Evolutionary conservation across 2,888 invertebrate species (phyloP).

Genomic region (Aproaerema taeniolella): DNA sequence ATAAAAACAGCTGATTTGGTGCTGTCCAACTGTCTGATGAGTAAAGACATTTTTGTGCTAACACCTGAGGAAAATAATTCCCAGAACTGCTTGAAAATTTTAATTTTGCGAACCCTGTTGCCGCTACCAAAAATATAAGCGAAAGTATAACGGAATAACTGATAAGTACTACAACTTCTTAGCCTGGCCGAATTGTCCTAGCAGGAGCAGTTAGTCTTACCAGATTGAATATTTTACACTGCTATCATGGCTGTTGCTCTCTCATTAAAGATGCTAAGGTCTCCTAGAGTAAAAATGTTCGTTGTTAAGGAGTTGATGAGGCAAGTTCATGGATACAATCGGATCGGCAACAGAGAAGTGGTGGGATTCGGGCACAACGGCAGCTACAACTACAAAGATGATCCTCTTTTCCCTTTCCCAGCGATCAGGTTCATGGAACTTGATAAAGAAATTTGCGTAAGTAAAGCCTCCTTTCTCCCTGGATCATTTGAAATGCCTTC

Average conservation of each 20-base stretch:
- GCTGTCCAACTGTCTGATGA: too few species aligned
- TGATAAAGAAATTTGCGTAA: constrained; percentile 75
- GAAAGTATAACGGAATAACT: background rate
- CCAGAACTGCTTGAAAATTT: too few species aligned
- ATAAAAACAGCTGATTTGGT: too few species aligned
- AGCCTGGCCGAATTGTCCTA: too few species aligned
- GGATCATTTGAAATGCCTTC: background rate
- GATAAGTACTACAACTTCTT: background rate
- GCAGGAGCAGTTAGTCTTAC: background rate
- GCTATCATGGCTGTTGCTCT: background rate
- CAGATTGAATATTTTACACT: background rate
- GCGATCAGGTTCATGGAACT: constrained; percentile 80
- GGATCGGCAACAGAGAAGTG: constrained; percentile 80
- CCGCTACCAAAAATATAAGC: too few species aligned
- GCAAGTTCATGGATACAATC: background rate
- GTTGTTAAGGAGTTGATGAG: background rate
- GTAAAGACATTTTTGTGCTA: too few species aligned
- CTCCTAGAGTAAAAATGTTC: too few species aligned
- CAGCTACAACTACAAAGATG: constrained; percentile 75
- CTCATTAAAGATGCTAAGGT: too few species aligned
- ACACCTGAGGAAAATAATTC: too few species aligned
- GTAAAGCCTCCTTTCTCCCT: constrained; percentile 15
- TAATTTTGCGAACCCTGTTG: too few species aligned
- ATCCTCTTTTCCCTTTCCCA: constrained; percentile 78
- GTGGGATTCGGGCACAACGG: constrained; percentile 82